A percentile compares a stretch with the other conserved stretches of the same genome.
Conservation (phyloP, 2,113 vertebrate genomes). For the Bombycilla garrulus region DNA sequence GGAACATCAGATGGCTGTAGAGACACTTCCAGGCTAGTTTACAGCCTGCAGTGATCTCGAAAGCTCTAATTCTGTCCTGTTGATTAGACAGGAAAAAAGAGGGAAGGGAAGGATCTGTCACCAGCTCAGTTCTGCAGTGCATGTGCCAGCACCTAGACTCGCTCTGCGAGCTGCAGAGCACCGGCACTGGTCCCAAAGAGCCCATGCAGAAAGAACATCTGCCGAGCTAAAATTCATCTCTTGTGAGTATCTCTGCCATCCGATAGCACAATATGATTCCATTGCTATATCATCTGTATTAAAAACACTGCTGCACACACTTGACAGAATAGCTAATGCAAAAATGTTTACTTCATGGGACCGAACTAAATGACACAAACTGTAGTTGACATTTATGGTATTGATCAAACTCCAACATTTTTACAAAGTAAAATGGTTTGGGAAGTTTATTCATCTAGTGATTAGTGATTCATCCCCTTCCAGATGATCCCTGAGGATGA, state of each 20-base stretch:
- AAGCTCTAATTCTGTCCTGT: neutral
- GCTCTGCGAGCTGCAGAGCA: neutral
- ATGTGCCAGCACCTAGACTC: neutral
- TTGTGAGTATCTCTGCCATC: neutral
- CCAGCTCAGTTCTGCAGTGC: neutral
- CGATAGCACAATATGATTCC: neutral
- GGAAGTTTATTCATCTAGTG: slow-evolving; percentile 15
- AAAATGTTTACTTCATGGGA: neutral
- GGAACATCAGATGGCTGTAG: neutral
- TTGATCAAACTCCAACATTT: slow-evolving; percentile 6
- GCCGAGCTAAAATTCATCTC: neutral
- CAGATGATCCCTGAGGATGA: neutral
- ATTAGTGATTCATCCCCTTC: slow-evolving; percentile 3
- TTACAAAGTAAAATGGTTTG: slow-evolving; percentile 14
- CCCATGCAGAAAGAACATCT: neutral
- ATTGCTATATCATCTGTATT: neutral
- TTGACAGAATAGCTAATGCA: neutral
- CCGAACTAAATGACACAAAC: neutral
- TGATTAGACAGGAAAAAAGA: neutral
- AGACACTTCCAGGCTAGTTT: neutral
- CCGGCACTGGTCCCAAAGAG: neutral
- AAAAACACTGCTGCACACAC: neutral
- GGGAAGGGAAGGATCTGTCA: neutral
- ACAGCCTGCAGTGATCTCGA: neutral
- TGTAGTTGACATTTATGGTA: slow-evolving; percentile 15